These are phyloP conservation scores for Cyaniris semiargus DNA, from an alignment of 2,888 invertebrate genomes.

Conservation along the genomic window DNA sequence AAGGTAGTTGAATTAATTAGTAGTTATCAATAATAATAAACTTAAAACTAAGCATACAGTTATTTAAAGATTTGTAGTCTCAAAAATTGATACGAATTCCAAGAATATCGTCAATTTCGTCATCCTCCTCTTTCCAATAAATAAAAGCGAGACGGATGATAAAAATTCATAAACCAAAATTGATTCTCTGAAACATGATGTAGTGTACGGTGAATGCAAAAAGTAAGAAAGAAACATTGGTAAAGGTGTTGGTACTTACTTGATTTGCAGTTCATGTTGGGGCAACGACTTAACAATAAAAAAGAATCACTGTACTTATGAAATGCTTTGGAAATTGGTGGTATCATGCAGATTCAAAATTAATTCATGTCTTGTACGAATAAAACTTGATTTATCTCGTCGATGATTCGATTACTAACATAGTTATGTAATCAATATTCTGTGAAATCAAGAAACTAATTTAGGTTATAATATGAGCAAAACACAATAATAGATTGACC, in stretches of 20 bases:
- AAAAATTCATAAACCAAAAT: conserved; percentile 17
- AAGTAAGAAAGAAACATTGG: neutral
- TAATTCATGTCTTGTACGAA: neutral
- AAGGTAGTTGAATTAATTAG: too few species aligned
- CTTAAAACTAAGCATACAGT: neutral
- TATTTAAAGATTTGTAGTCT: neutral
- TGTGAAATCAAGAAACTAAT: too few species aligned
- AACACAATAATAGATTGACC: too few species aligned
- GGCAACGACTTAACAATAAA: conserved; percentile 10
- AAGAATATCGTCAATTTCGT: neutral
- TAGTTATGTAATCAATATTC: too few species aligned
- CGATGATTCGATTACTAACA: neutral
- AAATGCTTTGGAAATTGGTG: neutral
- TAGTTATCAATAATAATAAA: neutral
- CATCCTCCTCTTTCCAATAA: neutral
- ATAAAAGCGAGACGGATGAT: neutral
- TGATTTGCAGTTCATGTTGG: neutral
- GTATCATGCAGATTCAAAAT: neutral
- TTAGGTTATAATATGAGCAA: too few species aligned
- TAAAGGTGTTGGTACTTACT: neutral
- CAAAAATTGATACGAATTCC: neutral
- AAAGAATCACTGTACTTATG: neutral
- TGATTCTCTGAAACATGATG: conserved; percentile 21
- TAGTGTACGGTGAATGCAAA: conserved; percentile 2
- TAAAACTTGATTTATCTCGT: neutral